phyloP scores from a whole-genome alignment of 2,113 vertebrate species.

The Nicator chloris region DNA sequence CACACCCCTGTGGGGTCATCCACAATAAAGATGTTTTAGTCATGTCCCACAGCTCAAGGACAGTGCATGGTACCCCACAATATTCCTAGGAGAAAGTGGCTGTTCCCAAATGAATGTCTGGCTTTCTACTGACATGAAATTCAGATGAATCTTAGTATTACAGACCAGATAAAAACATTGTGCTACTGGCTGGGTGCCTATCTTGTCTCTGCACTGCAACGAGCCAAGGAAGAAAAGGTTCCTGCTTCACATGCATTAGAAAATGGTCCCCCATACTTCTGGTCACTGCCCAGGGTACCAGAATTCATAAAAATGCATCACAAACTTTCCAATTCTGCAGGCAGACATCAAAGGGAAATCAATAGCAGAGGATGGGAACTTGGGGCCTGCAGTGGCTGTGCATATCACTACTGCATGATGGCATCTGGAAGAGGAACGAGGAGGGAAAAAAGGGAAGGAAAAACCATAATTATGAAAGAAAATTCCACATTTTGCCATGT shows the following conservation, averaged over 20 bases:
- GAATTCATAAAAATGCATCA: not conserved
- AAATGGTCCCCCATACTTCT: not conserved
- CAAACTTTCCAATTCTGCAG: not conserved
- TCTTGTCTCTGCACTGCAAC: not conserved
- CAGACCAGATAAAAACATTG: not conserved
- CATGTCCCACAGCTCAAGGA: accelerated
- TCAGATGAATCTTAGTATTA: not conserved
- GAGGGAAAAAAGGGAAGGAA: not conserved
- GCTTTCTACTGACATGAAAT: not conserved
- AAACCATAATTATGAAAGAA: not conserved
- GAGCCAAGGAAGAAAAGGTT: not conserved
- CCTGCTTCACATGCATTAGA: not conserved
- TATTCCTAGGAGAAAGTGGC: not conserved
- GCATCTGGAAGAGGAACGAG: not conserved
- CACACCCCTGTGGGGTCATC: not conserved
- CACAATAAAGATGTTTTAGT: not conserved
- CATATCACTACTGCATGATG: not conserved
- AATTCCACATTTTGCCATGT: not conserved
- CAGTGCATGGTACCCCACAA: not conserved
- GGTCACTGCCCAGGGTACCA: not conserved
- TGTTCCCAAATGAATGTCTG: not conserved
- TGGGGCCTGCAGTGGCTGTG: not conserved
- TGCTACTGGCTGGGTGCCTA: not conserved
- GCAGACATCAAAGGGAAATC: not conserved
- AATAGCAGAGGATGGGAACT: not conserved